Conservation (phyloP, 2,888 invertebrate genomes). For the Noctua janthina region DNA sequence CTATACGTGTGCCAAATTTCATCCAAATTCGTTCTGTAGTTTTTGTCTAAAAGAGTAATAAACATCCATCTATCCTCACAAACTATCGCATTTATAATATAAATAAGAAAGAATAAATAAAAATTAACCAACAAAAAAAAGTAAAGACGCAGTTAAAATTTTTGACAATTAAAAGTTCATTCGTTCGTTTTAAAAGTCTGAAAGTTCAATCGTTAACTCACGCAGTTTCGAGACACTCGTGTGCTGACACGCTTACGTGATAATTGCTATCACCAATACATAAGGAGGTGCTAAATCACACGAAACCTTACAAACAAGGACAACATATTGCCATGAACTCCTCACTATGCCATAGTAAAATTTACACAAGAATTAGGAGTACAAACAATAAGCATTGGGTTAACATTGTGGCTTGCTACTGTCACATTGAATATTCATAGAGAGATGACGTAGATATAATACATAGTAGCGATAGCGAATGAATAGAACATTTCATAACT, state of each 20-base stretch:
- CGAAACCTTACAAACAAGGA: conserved; percentile 55
- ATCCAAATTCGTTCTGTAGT: background rate
- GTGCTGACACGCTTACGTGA: conserved; percentile 18
- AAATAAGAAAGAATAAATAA: background rate
- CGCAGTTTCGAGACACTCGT: background rate
- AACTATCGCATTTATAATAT: background rate
- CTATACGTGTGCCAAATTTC: background rate
- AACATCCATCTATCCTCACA: background rate
- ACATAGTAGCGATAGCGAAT: background rate
- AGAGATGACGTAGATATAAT: conserved; percentile 11
- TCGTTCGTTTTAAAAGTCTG: background rate
- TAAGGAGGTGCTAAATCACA: conserved; percentile 55
- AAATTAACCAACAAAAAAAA: background rate
- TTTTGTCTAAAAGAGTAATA: background rate
- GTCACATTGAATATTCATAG: conserved; percentile 48
- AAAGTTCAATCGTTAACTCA: background rate
- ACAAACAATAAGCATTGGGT: conserved; percentile 44
- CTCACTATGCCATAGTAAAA: conserved; percentile 18
- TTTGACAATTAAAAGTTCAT: background rate
- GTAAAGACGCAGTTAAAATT: background rate
- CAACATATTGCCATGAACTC: conserved; percentile 61
- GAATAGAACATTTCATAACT: conserved; percentile 24
- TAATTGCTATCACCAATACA: conserved; percentile 62
- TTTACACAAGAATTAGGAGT: conserved; percentile 53
- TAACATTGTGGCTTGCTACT: conserved; percentile 29